Percentiles rank a stretch among this genome's conserved stretches.
phyloP scores from a whole-genome alignment of 23 tunicate species.

The Halocynthia aurantium region DNA sequence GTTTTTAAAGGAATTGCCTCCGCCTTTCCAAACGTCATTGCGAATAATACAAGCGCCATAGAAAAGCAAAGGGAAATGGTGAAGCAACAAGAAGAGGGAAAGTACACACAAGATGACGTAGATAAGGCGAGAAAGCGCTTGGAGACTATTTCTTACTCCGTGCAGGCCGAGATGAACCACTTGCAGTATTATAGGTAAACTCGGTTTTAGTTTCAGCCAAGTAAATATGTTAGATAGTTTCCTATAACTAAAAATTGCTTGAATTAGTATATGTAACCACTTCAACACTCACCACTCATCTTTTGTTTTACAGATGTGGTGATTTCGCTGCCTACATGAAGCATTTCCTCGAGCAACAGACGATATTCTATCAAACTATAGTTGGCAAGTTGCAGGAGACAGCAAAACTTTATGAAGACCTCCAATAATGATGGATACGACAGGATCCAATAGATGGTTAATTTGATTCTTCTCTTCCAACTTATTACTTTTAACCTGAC shows the following conservation, averaged over 20 bases:
- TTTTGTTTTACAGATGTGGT: constrained; percentile 36
- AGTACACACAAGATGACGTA: constrained; percentile 51
- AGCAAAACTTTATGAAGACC: constrained; percentile 22
- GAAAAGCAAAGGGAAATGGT: constrained; percentile 67
- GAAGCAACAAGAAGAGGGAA: constrained; percentile 52
- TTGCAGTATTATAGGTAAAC: constrained; percentile 57
- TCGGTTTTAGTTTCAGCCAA: not conserved
- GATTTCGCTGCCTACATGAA: constrained; percentile 68
- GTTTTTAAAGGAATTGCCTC: constrained; percentile 30
- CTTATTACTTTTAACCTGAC: too few species aligned
- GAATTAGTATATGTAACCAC: not conserved
- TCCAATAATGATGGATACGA: not conserved
- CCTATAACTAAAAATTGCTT: not conserved
- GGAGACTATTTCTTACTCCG: constrained; percentile 55
- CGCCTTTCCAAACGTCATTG: constrained; percentile 63
- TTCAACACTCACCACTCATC: not conserved
- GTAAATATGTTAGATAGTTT: not conserved
- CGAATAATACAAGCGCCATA: constrained; percentile 59
- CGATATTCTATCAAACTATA: constrained; percentile 53
- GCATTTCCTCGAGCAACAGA: constrained; percentile 50
- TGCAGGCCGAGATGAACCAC: constrained; percentile 84
- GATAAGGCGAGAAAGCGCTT: constrained; percentile 43
- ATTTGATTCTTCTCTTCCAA: too few species aligned
- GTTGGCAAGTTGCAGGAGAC: constrained; percentile 37
- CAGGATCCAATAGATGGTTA: too few species aligned